Conservation (phyloP, 2,797 vertebrate species). For the Pempheris klunzingeri region DNA sequence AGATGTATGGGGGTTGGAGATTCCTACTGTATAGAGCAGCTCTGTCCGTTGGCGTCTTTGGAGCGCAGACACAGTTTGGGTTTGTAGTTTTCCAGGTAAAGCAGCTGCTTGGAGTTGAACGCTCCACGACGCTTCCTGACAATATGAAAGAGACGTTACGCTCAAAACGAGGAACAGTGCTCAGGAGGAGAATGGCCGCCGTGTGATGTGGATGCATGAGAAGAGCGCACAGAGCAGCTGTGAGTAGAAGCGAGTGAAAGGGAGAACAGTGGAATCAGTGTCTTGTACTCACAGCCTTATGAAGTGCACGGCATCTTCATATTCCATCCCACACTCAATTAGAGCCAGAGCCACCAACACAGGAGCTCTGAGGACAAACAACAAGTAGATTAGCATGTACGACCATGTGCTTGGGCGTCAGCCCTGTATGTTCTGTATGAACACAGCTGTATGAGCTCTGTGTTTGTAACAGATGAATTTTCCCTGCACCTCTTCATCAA, state of each 20-base stretch:
- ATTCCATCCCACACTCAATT: constrained; percentile 98
- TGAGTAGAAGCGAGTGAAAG: neutral
- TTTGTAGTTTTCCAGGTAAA: constrained; percentile 97
- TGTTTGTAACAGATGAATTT: too few species aligned
- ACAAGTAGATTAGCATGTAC: neutral
- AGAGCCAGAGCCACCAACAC: constrained; percentile 97
- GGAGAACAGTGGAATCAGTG: neutral
- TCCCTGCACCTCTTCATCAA: neutral
- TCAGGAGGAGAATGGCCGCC: too few species aligned
- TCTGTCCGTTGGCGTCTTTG: constrained; percentile 94
- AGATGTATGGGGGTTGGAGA: neutral
- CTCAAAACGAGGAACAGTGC: neutral
- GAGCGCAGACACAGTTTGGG: constrained; percentile 96
- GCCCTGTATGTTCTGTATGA: neutral
- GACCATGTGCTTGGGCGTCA: constrained; percentile 1
- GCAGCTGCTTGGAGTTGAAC: constrained; percentile 98
- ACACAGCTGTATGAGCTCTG: neutral
- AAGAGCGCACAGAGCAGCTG: neutral
- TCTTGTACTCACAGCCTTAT: constrained; percentile 92
- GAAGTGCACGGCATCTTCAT: constrained; percentile 97
- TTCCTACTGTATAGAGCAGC: constrained; percentile 93
- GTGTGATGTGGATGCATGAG: neutral
- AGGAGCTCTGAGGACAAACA: constrained; percentile 88
- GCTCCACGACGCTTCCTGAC: constrained; percentile 96
- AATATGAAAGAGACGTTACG: constrained; percentile 46